Percentiles rank a stretch among this genome's conserved stretches.
Conservation (phyloP, 2,797 vertebrate genomes). For the Cuniculus paca region DNA sequence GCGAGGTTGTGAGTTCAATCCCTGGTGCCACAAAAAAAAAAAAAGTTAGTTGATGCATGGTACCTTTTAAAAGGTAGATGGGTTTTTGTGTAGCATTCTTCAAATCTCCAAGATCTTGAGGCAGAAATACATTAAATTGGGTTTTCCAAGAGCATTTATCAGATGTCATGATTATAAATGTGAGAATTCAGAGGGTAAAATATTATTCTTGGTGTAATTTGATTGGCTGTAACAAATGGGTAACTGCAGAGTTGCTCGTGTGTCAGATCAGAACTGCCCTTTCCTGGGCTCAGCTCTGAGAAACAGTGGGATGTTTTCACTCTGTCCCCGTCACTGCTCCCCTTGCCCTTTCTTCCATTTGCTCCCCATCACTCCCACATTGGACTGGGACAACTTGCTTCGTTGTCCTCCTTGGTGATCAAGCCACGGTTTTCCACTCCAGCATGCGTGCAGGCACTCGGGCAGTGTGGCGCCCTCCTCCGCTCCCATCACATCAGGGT, state of each 20-base stretch:
- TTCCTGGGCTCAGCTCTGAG: not conserved
- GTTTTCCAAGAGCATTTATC: not conserved
- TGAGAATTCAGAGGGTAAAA: not conserved
- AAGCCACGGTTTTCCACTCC: not conserved
- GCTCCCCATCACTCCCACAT: not conserved
- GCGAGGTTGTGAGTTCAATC: too few relatives aligned
- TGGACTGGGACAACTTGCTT: not conserved
- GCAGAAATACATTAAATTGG: not conserved
- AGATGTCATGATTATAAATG: not conserved
- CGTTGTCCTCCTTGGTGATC: not conserved
- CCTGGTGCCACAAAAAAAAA: too few relatives aligned
- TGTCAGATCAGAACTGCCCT: not conserved
- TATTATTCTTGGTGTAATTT: not conserved
- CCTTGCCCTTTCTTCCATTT: not conserved
- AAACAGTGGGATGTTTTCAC: not conserved
- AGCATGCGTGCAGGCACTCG: not conserved
- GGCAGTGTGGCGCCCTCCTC: not conserved
- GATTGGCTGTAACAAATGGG: not conserved
- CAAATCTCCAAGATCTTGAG: not conserved
- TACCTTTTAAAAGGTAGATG: not conserved
- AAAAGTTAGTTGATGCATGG: not conserved
- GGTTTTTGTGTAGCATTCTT: not conserved
- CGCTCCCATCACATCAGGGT: not conserved
- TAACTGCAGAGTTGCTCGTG: not conserved
- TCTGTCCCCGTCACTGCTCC: not conserved